These are phyloP conservation scores for Cinclus cinclus DNA, from an alignment of 2,113 vertebrate species.

Conservation along the genomic window DNA sequence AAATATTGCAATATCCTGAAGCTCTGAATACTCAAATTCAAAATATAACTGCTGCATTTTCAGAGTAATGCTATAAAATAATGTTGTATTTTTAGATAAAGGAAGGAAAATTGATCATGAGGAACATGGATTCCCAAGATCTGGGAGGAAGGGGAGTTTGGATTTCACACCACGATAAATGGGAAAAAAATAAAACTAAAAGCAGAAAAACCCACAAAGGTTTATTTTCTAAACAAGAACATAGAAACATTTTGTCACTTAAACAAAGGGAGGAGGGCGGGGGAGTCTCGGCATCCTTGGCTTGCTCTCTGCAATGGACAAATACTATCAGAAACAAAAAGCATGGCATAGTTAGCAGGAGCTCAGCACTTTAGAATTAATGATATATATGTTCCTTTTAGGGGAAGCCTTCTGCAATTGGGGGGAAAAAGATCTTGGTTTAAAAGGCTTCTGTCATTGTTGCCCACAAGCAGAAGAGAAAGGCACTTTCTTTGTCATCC, in stretches of 20 bases:
- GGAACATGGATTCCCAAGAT: slow-evolving; percentile 33
- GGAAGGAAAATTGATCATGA: slow-evolving; percentile 33
- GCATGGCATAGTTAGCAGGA: slow-evolving; percentile 51
- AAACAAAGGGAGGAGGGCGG: slow-evolving; percentile 65
- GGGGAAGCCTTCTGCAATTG: slow-evolving; percentile 22
- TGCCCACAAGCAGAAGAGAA: slow-evolving; percentile 35
- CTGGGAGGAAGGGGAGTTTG: neutral
- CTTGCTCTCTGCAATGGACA: slow-evolving; percentile 61
- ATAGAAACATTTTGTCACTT: slow-evolving; percentile 62
- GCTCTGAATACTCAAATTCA: slow-evolving; percentile 47
- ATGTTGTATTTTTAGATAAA: slow-evolving; percentile 12
- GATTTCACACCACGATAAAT: neutral
- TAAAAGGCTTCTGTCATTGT: slow-evolving; percentile 52
- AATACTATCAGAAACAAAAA: slow-evolving; percentile 63
- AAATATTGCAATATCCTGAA: slow-evolving; percentile 51
- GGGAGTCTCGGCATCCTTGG: slow-evolving; percentile 44
- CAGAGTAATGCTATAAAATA: slow-evolving; percentile 1
- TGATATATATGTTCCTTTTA: slow-evolving; percentile 60
- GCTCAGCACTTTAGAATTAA: slow-evolving; percentile 47
- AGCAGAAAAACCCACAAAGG: slow-evolving; percentile 9
- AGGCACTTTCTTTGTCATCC: slow-evolving; percentile 55
- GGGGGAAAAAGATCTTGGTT: neutral
- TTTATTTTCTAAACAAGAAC: slow-evolving; percentile 55
- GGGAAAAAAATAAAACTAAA: neutral
- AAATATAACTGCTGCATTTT: slow-evolving; percentile 41